A percentile compares a stretch with the other conserved stretches of the same genome.
phyloP scores from a whole-genome alignment of 2,888 invertebrate species.

The Tetramorium bicarinatum region DNA sequence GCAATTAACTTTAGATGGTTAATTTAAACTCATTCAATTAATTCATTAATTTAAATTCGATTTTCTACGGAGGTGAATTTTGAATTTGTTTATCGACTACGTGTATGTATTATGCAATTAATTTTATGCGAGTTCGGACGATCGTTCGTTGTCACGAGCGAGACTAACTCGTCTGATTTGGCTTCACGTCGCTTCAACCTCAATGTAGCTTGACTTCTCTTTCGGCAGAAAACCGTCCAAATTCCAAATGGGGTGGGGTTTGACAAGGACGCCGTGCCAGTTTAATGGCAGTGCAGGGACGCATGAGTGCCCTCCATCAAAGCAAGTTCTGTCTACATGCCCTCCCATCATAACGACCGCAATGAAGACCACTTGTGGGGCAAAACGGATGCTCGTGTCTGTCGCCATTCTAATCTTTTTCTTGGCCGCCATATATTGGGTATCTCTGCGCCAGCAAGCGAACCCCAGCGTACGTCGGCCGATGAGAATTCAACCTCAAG shows the following conservation, averaged over 20 bases:
- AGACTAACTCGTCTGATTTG: neutral
- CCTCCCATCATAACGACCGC: conserved; percentile 58
- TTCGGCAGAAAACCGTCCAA: conserved; percentile 58
- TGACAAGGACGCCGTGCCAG: conserved; percentile 50
- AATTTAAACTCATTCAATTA: neutral
- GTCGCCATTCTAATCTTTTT: conserved; percentile 58
- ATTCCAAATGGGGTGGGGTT: conserved; percentile 67
- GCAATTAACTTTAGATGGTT: neutral
- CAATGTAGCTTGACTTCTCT: conserved; percentile 22
- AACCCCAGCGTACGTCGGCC: neutral
- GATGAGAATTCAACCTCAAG: conserved; percentile 35
- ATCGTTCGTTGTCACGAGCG: conserved; percentile 18
- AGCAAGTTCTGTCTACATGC: conserved; percentile 52
- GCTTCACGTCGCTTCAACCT: neutral
- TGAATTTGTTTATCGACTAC: conserved; percentile 8
- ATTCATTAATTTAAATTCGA: neutral
- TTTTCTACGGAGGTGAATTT: neutral
- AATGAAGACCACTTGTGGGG: conserved; percentile 55
- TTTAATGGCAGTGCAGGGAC: conserved; percentile 54
- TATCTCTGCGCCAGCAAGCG: conserved; percentile 14
- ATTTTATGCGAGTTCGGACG: neutral
- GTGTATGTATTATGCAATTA: neutral
- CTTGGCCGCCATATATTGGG: conserved; percentile 48
- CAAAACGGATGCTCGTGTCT: conserved; percentile 59
- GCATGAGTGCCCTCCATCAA: conserved; percentile 27